Percentiles rank a stretch among this genome's conserved stretches.
Evolutionary conservation across 2,888 invertebrate species (phyloP).

Genomic region (Cheilosia pagana): DNA sequence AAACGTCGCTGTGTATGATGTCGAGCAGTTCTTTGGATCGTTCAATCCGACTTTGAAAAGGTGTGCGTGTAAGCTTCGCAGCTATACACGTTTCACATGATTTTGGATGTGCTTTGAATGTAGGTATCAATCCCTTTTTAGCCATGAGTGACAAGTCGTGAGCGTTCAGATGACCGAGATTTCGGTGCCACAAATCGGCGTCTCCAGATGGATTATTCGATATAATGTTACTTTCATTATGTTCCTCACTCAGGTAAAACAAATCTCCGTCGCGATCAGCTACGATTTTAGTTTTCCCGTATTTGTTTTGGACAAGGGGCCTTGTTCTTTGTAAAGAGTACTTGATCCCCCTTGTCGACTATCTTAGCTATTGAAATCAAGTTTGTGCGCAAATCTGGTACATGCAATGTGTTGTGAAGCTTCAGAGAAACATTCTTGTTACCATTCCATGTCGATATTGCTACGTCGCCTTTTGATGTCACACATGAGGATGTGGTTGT

Average conservation of each 20-base stretch:
- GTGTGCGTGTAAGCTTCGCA: slow-evolving; percentile 18
- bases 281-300: slow-evolving; percentile 9
- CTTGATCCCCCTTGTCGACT: slow-evolving; percentile 61
- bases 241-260: slow-evolving; percentile 15
- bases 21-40: slow-evolving; percentile 11
- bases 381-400: slow-evolving; percentile 61
- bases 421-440: background rate
- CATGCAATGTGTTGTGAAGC: slow-evolving; percentile 54
- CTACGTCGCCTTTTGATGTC: slow-evolving; percentile 17
- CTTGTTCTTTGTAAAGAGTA: slow-evolving; percentile 42
- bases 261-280: slow-evolving; percentile 25
- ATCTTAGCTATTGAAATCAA: slow-evolving; percentile 71
- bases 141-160: slow-evolving; percentile 20
- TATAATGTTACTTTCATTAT: slow-evolving; percentile 7
- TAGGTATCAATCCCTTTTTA: slow-evolving; percentile 33
- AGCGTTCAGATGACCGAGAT: slow-evolving; percentile 18
- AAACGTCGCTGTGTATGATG: slow-evolving; percentile 23
- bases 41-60: slow-evolving; percentile 18
- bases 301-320: background rate
- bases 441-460: slow-evolving; percentile 21
- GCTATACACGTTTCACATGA: slow-evolving; percentile 28
- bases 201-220: background rate
- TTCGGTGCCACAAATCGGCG: slow-evolving; percentile 20
- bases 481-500: slow-evolving; percentile 49
- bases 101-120: slow-evolving; percentile 6